Evolutionary conservation across 2,888 invertebrate genomes (phyloP), one percentile per base, ranked within the genome.

Genomic region (Yponomeuta plumbellus): DNA sequence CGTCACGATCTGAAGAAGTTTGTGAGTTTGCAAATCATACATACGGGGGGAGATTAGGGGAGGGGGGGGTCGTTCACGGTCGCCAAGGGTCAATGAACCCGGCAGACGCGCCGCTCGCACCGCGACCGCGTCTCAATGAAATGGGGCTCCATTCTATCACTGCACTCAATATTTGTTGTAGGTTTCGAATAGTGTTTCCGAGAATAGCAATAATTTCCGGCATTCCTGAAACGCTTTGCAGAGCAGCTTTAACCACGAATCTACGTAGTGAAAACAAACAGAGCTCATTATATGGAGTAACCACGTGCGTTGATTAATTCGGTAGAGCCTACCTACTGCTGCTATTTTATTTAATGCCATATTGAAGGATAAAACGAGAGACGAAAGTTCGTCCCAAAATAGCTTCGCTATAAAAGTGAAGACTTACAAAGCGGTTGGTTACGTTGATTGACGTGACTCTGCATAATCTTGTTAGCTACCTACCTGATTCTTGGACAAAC

Each of bases 31-130:
- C 26, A 11, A 61, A 61, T 61, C 22, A 61, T 58, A 68, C 21
- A 6, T 2, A 20, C n/a, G 58, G 58, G 58, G 58, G n/a, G 66
- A 65, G 73, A 64, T 69, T 69, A 69, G 71, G 67, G 66, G 65
- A n/a, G 69, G 72, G 75, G 74, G 71, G 77, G 78, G 77, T 79
- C 84, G 84, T 80, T 87, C 88, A 88, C 80, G 89, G 88, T 84
- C 88, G 44, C 17, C 17, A 85, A 78, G 79, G 87, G 86, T 88
- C 85, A 86, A 83, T 82, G 78, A 85, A 79, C 85, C 74, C 76
- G 72, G 75, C 73, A 76, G 76, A 76, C 74, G 73, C 71, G 76
- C 77, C 79, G 67, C 67, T 68, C 68, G 70, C 72, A 76, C 74
- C 75, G 72, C 76, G 75, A 20, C 56, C 56, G 52, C 52, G 20